These are phyloP conservation scores for Aphyosemion australe DNA, from an alignment of 2,113 vertebrate species.

Conservation along the genomic window DNA sequence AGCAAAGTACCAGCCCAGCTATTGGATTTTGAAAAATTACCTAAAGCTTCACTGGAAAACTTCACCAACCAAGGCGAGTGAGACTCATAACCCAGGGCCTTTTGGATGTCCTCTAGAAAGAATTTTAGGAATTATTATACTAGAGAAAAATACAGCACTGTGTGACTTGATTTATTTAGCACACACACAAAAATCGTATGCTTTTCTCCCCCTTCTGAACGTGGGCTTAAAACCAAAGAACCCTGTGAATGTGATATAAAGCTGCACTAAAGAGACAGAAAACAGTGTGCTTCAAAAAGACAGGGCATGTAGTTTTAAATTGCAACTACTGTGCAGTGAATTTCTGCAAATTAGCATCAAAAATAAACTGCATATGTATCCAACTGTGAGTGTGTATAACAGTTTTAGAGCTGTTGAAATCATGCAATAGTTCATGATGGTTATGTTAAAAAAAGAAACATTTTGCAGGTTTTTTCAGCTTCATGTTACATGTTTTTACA, in stretches of 20 bases:
- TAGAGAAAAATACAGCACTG: constrained; percentile 43
- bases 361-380: not conserved
- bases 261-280: constrained; percentile 21
- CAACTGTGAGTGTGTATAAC: not conserved
- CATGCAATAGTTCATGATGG: too few species aligned
- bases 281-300: constrained; percentile 36
- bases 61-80: constrained; percentile 24
- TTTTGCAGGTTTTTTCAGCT: not conserved
- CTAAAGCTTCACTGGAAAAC: constrained; percentile 22
- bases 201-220: constrained; percentile 29
- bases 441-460: not conserved
- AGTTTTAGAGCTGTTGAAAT: not conserved
- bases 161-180: constrained; percentile 49
- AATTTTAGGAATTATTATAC: constrained; percentile 56
- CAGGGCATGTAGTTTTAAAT: constrained; percentile 19
- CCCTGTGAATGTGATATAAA: constrained; percentile 6
- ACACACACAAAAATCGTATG: constrained; percentile 25
- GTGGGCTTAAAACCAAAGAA: constrained; percentile 29
- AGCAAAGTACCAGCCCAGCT: constrained; percentile 26
- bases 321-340: constrained; percentile 4
- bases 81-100: constrained; percentile 49
- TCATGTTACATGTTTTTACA: not conserved
- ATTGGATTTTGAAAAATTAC: constrained; percentile 47
- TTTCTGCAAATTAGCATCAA: constrained; percentile 13
- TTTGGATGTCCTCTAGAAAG: constrained; percentile 30